Evolutionary conservation across 2,888 invertebrate species (phyloP).

Genomic region (Petrolisthes manimaculis): DNA sequence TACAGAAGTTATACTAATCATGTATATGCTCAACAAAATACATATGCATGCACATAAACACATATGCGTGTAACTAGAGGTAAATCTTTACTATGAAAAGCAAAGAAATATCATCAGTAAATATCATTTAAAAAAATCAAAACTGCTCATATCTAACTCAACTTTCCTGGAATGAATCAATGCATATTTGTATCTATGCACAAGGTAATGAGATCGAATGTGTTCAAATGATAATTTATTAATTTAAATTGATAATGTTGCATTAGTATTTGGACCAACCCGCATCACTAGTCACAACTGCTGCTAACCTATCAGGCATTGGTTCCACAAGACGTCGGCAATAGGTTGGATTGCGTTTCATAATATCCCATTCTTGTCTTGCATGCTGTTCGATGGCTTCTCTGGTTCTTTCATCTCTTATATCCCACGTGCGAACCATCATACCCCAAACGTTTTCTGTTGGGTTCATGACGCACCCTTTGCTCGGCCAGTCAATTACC

Average conservation of each 20-base stretch:
- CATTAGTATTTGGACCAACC: not conserved
- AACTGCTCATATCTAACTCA: not conserved
- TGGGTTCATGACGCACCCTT: conserved; percentile 3
- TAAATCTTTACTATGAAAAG: not conserved
- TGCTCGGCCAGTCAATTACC: conserved; percentile 11
- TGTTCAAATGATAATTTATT: not conserved
- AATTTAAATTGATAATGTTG: not conserved
- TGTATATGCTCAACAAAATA: not conserved
- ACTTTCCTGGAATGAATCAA: not conserved
- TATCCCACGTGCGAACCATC: conserved; percentile 21
- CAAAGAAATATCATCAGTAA: not conserved
- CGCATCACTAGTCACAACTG: not conserved
- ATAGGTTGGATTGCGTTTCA: not conserved
- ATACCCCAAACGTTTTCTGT: not conserved
- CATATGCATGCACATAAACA: not conserved
- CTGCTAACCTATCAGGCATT: not conserved
- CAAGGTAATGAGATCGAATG: not conserved
- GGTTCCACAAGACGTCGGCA: not conserved
- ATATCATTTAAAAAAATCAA: not conserved
- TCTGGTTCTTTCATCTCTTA: not conserved
- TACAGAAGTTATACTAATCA: not conserved
- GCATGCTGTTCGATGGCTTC: conserved; percentile 9
- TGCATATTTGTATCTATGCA: not conserved
- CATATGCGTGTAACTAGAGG: not conserved
- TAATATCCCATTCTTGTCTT: not conserved